phyloP scores from a whole-genome alignment of 2,888 invertebrate genomes.

The Philonicus albiceps region DNA sequence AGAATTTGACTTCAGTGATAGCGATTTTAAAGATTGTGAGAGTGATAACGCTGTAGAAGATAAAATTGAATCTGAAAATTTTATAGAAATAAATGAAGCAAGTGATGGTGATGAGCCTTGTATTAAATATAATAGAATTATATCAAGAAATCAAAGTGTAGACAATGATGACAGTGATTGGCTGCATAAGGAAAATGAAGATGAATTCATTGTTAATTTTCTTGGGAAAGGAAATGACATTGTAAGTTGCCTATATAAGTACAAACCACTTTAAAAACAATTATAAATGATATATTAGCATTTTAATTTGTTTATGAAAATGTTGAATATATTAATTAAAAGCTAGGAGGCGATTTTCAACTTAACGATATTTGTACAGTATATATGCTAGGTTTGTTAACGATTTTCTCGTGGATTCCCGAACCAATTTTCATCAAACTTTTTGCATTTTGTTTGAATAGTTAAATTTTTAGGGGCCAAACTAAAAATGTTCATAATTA shows the following conservation, averaged over 20 bases:
- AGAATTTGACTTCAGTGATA: slow-evolving; percentile 57
- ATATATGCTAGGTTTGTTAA: no score
- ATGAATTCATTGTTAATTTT: slow-evolving; percentile 58
- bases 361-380: no score
- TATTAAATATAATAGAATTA: background rate
- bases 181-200: slow-evolving; percentile 52
- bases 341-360: no score
- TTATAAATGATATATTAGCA: no score
- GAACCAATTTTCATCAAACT: no score
- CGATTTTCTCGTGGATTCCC: no score
- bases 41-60: background rate
- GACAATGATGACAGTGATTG: slow-evolving; percentile 51
- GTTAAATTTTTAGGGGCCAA: no score
- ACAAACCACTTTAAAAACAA: no score
- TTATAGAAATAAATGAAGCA: background rate
- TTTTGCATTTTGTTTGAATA: no score
- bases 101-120: background rate
- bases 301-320: no score
- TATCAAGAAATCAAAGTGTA: slow-evolving; percentile 29
- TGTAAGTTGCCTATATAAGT: slow-evolving; percentile 52
- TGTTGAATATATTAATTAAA: no score
- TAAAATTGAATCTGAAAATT: background rate
- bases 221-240: slow-evolving; percentile 58
- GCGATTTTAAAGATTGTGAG: slow-evolving; percentile 50
- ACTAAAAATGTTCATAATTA: no score